Percentiles rank a stretch among this genome's conserved stretches.
Conservation (phyloP, 1,140 invertebrate species). For the Drosophila elegans region DNA sequence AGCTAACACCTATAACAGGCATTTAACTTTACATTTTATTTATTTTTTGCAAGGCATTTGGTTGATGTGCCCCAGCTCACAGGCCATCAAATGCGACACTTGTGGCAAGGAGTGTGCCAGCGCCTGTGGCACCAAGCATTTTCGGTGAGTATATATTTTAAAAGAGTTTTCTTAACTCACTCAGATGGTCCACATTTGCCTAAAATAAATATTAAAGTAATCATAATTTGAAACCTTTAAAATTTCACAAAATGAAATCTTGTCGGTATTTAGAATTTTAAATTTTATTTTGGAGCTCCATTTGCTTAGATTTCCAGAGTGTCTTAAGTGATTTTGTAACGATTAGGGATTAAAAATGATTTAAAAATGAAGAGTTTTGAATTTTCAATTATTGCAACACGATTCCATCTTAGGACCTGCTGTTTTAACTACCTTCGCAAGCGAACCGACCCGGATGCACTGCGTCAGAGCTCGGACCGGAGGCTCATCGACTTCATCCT, state of each 20-base stretch:
- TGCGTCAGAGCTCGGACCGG: conserved; percentile 72
- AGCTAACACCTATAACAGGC: not conserved
- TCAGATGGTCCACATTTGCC: too few species aligned
- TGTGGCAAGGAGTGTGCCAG: conserved; percentile 86
- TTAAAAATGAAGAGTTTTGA: too few species aligned
- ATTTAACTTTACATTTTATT: too few species aligned
- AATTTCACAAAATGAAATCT: too few species aligned
- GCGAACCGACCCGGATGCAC: conserved; percentile 68
- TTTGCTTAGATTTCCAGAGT: too few species aligned
- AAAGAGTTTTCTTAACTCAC: too few species aligned
- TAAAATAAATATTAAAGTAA: too few species aligned
- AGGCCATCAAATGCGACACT: conserved; percentile 86
- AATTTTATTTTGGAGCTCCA: too few species aligned
- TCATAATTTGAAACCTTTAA: too few species aligned
- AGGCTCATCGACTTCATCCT: conserved; percentile 79
- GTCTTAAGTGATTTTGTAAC: too few species aligned
- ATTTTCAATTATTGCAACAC: not conserved
- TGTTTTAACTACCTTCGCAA: conserved; percentile 84
- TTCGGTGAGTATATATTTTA: conserved; percentile 65
- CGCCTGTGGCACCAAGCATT: conserved; percentile 86
- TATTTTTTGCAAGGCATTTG: conserved; percentile 48
- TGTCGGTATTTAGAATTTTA: too few species aligned
- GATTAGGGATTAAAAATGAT: too few species aligned
- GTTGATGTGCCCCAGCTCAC: conserved; percentile 44
- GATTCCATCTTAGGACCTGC: conserved; percentile 58